Percentiles rank a stretch among this genome's conserved stretches.
These are phyloP conservation scores for Crocidura indochinensis DNA, from an alignment of 2,797 vertebrate genomes.

Conservation along the genomic window DNA sequence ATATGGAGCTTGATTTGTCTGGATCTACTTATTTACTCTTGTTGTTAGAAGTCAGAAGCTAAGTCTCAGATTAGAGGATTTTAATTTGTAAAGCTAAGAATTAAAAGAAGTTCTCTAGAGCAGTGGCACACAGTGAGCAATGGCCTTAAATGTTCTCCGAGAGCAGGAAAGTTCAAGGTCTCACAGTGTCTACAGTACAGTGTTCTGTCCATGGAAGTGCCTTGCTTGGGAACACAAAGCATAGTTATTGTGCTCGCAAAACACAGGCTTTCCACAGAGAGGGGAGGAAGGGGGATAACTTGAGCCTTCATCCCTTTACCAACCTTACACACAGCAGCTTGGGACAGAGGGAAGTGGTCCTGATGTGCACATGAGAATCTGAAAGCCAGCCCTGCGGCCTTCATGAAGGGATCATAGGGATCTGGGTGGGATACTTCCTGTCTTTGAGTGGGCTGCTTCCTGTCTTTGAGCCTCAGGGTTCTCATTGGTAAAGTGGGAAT, in stretches of 20 bases:
- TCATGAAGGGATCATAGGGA: neutral
- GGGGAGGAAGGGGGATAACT: neutral
- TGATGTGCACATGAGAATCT: neutral
- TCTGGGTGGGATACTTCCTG: too few species aligned
- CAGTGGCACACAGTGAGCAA: constrained; percentile 21
- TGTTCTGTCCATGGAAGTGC: neutral
- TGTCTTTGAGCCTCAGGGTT: neutral
- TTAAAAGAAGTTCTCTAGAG: constrained; percentile 67
- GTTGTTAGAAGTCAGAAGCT: constrained; percentile 72
- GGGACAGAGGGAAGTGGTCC: neutral
- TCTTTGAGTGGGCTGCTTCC: too few species aligned
- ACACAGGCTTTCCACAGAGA: neutral
- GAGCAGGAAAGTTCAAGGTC: constrained; percentile 69
- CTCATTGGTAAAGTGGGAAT: neutral
- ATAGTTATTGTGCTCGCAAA: rapidly evolving
- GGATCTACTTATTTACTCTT: constrained; percentile 76
- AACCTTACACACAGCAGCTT: neutral
- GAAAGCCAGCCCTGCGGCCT: rapidly evolving
- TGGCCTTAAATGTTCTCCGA: constrained; percentile 69
- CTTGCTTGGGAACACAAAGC: constrained; percentile 36
- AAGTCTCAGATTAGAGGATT: constrained; percentile 68
- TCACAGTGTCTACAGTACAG: constrained; percentile 63
- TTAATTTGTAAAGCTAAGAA: constrained; percentile 75
- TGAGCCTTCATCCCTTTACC: neutral
- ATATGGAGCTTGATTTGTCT: neutral